These are phyloP conservation scores for Enteromius mattozi DNA, from an alignment of 2,797 vertebrate genomes.

Conservation along the genomic window DNA sequence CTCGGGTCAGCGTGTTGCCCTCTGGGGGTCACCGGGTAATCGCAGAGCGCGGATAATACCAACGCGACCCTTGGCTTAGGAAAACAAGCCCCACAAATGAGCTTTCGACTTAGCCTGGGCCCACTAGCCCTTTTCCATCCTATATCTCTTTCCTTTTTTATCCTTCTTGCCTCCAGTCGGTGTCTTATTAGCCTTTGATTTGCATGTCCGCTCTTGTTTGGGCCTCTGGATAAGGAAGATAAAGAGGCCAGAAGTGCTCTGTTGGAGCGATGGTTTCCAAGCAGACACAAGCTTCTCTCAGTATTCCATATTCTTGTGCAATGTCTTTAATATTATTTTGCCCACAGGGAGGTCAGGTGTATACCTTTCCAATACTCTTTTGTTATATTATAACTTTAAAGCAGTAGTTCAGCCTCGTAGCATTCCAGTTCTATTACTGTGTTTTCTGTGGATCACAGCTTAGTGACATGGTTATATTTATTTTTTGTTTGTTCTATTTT, in stretches of 20 bases:
- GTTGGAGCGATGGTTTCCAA: slow-evolving; percentile 42
- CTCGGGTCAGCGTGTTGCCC: slow-evolving; percentile 73
- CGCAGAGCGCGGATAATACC: slow-evolving; percentile 73
- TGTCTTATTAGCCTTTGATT: slow-evolving; percentile 71
- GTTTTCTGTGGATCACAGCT: neutral
- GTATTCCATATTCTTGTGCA: slow-evolving; percentile 15
- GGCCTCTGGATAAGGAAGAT: slow-evolving; percentile 72
- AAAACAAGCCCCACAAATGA: slow-evolving; percentile 64
- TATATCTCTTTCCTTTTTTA: slow-evolving; percentile 67
- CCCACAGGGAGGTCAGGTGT: slow-evolving; percentile 36
- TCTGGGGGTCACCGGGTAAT: slow-evolving; percentile 72
- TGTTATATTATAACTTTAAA: slow-evolving; percentile 24
- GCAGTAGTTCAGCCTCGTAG: neutral
- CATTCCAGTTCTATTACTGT: neutral
- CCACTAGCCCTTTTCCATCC: slow-evolving; percentile 56
- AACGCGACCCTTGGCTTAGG: slow-evolving; percentile 64
- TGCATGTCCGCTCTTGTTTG: slow-evolving; percentile 78
- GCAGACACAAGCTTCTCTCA: slow-evolving; percentile 7
- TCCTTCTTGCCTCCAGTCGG: slow-evolving; percentile 62
- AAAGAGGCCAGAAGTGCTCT: slow-evolving; percentile 65
- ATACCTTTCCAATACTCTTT: slow-evolving; percentile 39
- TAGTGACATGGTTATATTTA: neutral
- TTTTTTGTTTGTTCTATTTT: neutral
- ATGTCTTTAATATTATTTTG: slow-evolving; percentile 38
- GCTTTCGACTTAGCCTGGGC: slow-evolving; percentile 17